Percentiles rank a stretch among this genome's conserved stretches.
phyloP scores from a whole-genome alignment of 2,888 invertebrate genomes.

The Ornithoptera priamus region DNA sequence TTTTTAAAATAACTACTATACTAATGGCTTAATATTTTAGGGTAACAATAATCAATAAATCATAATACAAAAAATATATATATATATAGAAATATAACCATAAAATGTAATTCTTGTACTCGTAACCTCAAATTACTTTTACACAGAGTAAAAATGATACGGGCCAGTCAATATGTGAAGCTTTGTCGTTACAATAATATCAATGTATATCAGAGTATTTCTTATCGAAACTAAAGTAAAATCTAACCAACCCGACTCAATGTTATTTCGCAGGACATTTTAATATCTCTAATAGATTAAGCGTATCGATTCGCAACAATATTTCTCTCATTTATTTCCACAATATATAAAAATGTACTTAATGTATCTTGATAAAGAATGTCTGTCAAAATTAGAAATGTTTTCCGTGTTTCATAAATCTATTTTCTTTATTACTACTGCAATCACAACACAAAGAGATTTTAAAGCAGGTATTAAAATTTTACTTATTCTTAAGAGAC shows the following conservation, averaged over 20 bases:
- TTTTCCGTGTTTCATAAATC: neutral
- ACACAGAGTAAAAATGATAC: too few species aligned
- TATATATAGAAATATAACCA: too few species aligned
- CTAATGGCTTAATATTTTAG: too few species aligned
- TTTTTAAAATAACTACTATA: too few species aligned
- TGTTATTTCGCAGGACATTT: slow-evolving; percentile 53
- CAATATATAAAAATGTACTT: slow-evolving; percentile 37
- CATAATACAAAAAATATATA: too few species aligned
- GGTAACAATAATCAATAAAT: too few species aligned
- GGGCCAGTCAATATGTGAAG: too few species aligned
- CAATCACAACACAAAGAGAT: too few species aligned
- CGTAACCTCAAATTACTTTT: too few species aligned
- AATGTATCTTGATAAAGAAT: slow-evolving; percentile 4
- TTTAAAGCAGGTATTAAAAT: too few species aligned
- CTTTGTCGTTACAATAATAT: slow-evolving; percentile 24
- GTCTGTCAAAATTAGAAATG: neutral
- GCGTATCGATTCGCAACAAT: slow-evolving; percentile 68
- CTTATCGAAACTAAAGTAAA: slow-evolving; percentile 29
- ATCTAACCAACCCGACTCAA: slow-evolving; percentile 43
- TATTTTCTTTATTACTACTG: neutral
- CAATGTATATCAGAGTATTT: slow-evolving; percentile 39
- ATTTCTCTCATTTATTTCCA: slow-evolving; percentile 53
- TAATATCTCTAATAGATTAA: slow-evolving; percentile 74
- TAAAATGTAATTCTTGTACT: too few species aligned
- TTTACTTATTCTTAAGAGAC: too few species aligned